These are phyloP conservation scores for Pilophorus perplexus DNA, from an alignment of 2,888 invertebrate genomes.

Conservation along the genomic window DNA sequence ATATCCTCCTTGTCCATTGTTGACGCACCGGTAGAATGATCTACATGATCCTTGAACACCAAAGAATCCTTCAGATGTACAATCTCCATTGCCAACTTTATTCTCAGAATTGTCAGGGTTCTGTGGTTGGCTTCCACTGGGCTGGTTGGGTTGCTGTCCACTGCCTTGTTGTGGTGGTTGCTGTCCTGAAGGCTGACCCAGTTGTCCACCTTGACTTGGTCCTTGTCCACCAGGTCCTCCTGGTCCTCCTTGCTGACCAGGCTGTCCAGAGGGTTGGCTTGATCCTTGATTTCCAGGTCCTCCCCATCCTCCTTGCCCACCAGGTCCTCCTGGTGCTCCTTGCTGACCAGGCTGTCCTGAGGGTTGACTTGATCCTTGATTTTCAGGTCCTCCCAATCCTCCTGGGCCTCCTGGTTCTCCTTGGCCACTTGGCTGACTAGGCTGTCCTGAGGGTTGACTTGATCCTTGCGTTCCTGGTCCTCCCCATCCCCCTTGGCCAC, in stretches of 20 bases:
- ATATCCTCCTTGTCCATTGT: conserved; percentile 50
- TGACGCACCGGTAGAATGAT: conserved; percentile 54
- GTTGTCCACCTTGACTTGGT: neutral
- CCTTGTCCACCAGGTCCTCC: conserved; percentile 1
- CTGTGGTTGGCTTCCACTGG: too few relatives aligned
- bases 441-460: conserved; percentile 39
- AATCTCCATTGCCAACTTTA: conserved; percentile 40
- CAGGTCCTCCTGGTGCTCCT: neutral
- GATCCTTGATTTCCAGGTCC: neutral
- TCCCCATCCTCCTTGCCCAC: conserved; percentile 2
- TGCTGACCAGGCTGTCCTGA: neutral
- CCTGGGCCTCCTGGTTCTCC: conserved; percentile 36
- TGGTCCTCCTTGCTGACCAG: neutral
- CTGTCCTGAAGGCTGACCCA: neutral
- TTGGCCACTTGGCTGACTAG: conserved; percentile 45
- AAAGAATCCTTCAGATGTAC: conserved; percentile 49
- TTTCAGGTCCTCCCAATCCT: conserved; percentile 6
- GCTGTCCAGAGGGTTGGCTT: neutral
- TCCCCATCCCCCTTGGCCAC: too few relatives aligned
- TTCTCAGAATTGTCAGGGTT: neutral
- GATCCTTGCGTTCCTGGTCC: conserved; percentile 29
- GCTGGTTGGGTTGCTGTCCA: conserved; percentile 1
- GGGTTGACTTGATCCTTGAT: neutral
- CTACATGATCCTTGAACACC: conserved; percentile 51
- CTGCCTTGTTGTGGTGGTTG: neutral